phyloP scores from a whole-genome alignment of 2,888 invertebrate species.

The Microplitis deprimator region DNA sequence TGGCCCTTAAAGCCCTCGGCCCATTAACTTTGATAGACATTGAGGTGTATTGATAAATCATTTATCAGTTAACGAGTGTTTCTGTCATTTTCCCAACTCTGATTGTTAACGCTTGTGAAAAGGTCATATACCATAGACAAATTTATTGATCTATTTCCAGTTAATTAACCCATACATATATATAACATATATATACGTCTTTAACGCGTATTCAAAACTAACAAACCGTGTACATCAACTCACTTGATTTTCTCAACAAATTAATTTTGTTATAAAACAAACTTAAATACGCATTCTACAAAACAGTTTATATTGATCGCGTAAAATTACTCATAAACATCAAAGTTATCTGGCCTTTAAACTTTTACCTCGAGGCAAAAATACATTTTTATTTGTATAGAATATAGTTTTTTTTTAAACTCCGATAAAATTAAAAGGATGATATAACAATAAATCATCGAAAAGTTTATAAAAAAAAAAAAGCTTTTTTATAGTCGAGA shows the following conservation, averaged over 20 bases:
- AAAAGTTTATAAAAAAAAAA: no score
- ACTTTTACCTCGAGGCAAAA: not conserved
- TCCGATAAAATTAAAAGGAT: not conserved
- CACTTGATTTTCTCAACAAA: not conserved
- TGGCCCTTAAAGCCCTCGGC: not conserved
- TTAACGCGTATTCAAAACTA: not conserved
- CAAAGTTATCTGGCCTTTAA: not conserved
- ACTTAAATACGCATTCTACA: not conserved
- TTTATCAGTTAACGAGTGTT: not conserved
- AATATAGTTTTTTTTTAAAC: not conserved
- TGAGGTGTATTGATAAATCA: not conserved
- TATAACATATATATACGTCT: not conserved
- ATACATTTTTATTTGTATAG: not conserved
- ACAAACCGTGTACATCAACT: not conserved
- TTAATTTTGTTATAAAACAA: not conserved
- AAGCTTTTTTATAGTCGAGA: no score
- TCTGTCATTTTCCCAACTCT: not conserved
- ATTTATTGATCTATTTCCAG: not conserved
- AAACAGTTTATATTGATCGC: not conserved
- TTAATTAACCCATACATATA: not conserved
- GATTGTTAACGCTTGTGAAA: not conserved
- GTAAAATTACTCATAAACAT: not conserved
- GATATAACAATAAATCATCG: not conserved
- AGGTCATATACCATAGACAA: not conserved
- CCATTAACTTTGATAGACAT: not conserved